Conservation (phyloP, 2,888 invertebrate genomes). For the Caenorhabditis panamensis region DNA sequence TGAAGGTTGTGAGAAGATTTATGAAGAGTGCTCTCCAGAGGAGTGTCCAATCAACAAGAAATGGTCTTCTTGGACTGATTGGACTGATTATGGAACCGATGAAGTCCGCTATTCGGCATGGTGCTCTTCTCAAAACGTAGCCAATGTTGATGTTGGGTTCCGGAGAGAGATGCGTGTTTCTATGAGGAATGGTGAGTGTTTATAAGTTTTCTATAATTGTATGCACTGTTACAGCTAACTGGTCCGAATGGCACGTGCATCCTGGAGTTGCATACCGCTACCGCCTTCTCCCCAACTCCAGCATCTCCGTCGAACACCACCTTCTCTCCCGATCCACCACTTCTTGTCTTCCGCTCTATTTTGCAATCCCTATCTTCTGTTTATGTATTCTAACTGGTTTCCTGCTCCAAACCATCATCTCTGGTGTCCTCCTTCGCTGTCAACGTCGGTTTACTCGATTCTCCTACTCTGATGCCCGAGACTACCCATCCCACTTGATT, state of each 20-base stretch:
- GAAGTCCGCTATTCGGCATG: slow-evolving; percentile 44
- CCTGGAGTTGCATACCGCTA: slow-evolving; percentile 48
- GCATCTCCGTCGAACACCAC: slow-evolving; percentile 47
- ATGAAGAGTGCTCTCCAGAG: slow-evolving; percentile 19
- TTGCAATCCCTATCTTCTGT: slow-evolving; percentile 38
- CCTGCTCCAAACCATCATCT: slow-evolving; percentile 35
- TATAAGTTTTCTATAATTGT: too few species aligned
- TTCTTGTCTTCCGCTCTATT: slow-evolving; percentile 41
- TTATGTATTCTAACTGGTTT: slow-evolving; percentile 45
- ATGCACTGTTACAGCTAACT: slow-evolving; percentile 41
- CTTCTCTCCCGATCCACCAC: slow-evolving; percentile 42
- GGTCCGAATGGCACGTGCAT: slow-evolving; percentile 50
- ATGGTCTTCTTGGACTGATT: slow-evolving; percentile 54
- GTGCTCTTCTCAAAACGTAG: slow-evolving; percentile 40
- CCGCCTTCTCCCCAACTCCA: slow-evolving; percentile 25
- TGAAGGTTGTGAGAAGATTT: slow-evolving; percentile 44
- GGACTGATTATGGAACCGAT: slow-evolving; percentile 36
- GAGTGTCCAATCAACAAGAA: slow-evolving; percentile 45
- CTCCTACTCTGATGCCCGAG: slow-evolving; percentile 39
- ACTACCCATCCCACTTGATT: slow-evolving; percentile 44
- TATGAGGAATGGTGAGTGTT: slow-evolving; percentile 17
- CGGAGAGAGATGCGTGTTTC: slow-evolving; percentile 31
- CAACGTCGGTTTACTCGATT: slow-evolving; percentile 6
- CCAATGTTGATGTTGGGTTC: slow-evolving; percentile 33
- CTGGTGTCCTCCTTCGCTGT: slow-evolving; percentile 8